Evolutionary conservation across 2,888 invertebrate species (phyloP).

Genomic region (Rutpela maculata): DNA sequence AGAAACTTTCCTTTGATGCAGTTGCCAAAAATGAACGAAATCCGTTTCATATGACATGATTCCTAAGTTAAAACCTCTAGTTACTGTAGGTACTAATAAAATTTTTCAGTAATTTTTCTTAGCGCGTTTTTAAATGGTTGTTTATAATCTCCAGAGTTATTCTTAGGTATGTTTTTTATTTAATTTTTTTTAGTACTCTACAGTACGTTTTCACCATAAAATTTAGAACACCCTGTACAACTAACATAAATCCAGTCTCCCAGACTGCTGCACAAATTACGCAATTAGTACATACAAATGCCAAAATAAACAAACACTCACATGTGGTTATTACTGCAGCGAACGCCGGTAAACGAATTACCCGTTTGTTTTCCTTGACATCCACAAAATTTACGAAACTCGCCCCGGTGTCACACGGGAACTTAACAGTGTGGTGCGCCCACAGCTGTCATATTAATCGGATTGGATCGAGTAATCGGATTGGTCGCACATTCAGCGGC

Average conservation of each 20-base stretch:
- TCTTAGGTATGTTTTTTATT: too few species aligned
- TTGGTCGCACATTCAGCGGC: neutral
- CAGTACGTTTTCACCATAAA: too few species aligned
- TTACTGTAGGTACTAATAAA: too few species aligned
- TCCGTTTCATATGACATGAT: too few species aligned
- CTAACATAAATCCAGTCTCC: neutral
- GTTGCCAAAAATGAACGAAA: too few species aligned
- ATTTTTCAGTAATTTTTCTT: too few species aligned
- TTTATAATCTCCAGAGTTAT: too few species aligned
- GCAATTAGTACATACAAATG: neutral
- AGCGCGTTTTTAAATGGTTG: too few species aligned
- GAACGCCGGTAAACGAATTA: neutral
- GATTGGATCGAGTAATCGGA: neutral
- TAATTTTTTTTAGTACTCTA: too few species aligned
- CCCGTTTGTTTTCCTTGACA: neutral
- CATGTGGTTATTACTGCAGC: constrained; percentile 4
- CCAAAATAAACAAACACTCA: constrained; percentile 1
- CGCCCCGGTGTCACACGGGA: neutral
- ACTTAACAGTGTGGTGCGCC: neutral
- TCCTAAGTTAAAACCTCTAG: too few species aligned
- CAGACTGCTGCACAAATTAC: neutral
- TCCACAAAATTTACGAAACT: neutral
- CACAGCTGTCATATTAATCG: neutral
- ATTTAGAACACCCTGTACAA: neutral
- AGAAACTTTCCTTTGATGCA: too few species aligned